Base-by-base conservation (phyloP, 2,888 invertebrate genomes). In the Pseudeuparius sepicola region DNA sequence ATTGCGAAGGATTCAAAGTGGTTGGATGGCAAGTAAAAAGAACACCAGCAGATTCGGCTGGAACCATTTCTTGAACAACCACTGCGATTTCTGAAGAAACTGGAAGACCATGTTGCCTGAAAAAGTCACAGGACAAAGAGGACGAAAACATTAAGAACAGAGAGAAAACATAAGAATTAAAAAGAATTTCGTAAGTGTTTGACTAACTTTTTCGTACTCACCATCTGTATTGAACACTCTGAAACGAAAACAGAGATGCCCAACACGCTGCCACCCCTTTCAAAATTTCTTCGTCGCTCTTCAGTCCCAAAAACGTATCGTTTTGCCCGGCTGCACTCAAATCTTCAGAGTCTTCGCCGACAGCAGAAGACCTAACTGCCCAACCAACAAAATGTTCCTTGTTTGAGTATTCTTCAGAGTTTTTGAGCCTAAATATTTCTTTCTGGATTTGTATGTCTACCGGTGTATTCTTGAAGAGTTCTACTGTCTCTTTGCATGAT, bases 321-420 rank as follows among this genome's bases (percentile, higher is more conserved):
- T 88, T 83, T 63, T 89, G 88, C 1, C 88, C 88, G 1, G 88
- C 88, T 3, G 83, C 78, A 1, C 86, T 87, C 7, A 82, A 62
- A 30, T 82, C 82, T 39, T 77, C 75, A 4, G 79, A 75, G 57
- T 89, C 88, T 63, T 89, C 89, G 3, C 79, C 79, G 25, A 82
- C 70, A 9, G 80, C 85, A 43, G 60, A 60, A 3, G 84, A 81
- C 49, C 81, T 63, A 2, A 82, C 76, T 1, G 82, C 80, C 56
- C 75, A 76, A 26, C 65, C 63, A 34, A 34, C 14, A 23, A 37
- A n/a, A n/a, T n/a, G n/a, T n/a, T n/a, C n/a, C n/a, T n/a, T n/a
- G n/a, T n/a, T n/a, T n/a, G n/a, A n/a, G n/a, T n/a, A n/a, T n/a
- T n/a, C n/a, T n/a, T n/a, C n/a, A n/a, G n/a, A n/a, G n/a, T n/a